Percentiles rank a stretch among this genome's conserved stretches.
Conservation (phyloP, 2,888 invertebrate genomes). For the Leucozona laternaria region DNA sequence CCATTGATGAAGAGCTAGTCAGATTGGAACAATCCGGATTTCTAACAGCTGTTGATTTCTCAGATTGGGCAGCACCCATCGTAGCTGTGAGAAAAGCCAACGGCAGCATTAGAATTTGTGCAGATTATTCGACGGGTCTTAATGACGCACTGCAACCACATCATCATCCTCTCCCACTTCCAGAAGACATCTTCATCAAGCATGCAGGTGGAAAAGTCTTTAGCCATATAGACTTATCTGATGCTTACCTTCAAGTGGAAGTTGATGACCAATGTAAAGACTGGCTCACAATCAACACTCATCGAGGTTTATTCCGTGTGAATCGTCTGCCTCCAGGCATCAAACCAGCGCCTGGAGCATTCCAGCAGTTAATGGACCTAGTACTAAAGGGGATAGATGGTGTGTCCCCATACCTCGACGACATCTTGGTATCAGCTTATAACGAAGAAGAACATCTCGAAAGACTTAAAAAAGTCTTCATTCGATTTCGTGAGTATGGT, state of each 20-base stretch:
- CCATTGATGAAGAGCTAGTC: too few relatives aligned
- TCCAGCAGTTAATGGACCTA: neutral
- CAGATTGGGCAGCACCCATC: neutral
- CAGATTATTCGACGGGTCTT: too few relatives aligned
- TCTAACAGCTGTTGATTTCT: slow-evolving; percentile 52
- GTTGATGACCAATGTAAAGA: slow-evolving; percentile 14
- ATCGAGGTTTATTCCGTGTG: neutral
- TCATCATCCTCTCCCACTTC: too few relatives aligned
- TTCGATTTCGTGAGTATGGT: too few relatives aligned
- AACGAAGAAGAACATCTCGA: too few relatives aligned
- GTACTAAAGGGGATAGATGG: neutral
- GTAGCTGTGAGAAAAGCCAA: neutral
- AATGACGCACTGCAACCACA: too few relatives aligned
- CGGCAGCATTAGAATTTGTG: neutral
- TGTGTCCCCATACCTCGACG: neutral
- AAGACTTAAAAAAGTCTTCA: too few relatives aligned
- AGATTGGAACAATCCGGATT: neutral
- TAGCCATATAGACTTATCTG: too few relatives aligned
- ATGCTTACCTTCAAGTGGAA: slow-evolving; percentile 8
- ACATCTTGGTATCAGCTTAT: neutral
- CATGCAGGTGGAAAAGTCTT: too few relatives aligned
- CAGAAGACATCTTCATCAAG: too few relatives aligned
- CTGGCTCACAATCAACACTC: slow-evolving; percentile 12
- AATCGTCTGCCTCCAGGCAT: slow-evolving; percentile 12
- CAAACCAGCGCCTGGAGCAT: neutral